Conservation (phyloP, 2,888 invertebrate species). For the Phyllotreta cruciferae region DNA sequence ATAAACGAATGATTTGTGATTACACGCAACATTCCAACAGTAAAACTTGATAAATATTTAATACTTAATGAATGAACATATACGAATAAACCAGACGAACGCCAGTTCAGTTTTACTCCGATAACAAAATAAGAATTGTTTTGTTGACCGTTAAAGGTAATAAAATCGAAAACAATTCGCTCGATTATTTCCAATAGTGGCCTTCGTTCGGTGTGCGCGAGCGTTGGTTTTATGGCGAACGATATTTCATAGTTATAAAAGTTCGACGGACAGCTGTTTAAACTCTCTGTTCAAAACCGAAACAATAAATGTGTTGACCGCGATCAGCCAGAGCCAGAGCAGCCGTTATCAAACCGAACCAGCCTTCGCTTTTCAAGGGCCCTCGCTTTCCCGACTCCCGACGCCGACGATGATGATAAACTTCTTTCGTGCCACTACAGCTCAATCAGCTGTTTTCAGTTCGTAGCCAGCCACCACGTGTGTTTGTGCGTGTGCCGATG, state of each 20-base stretch:
- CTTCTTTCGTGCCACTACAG: slow-evolving; percentile 5
- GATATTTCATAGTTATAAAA: slow-evolving; percentile 7
- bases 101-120: background rate
- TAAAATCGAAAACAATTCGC: background rate
- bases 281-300: background rate
- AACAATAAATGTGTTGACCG: slow-evolving; percentile 10
- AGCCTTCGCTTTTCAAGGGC: slow-evolving; percentile 1
- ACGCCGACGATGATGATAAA: background rate
- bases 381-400: slow-evolving; percentile 7
- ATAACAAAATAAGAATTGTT: slow-evolving; percentile 1
- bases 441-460: slow-evolving; percentile 19
- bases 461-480: slow-evolving; percentile 14
- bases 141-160: background rate
- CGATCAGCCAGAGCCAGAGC: background rate
- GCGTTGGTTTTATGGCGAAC: slow-evolving; percentile 2
- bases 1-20: slow-evolving; percentile 13
- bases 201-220: slow-evolving; percentile 10
- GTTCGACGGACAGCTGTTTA: slow-evolving; percentile 13
- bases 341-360: slow-evolving; percentile 3
- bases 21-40: slow-evolving; percentile 7
- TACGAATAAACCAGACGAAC: background rate
- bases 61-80: slow-evolving; percentile 1
- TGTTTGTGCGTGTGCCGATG: slow-evolving; percentile 28
- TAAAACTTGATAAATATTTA: slow-evolving; percentile 14
- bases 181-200: slow-evolving; percentile 10